phyloP scores from a whole-genome alignment of 2,888 invertebrate species.

The Tachina grossa region DNA sequence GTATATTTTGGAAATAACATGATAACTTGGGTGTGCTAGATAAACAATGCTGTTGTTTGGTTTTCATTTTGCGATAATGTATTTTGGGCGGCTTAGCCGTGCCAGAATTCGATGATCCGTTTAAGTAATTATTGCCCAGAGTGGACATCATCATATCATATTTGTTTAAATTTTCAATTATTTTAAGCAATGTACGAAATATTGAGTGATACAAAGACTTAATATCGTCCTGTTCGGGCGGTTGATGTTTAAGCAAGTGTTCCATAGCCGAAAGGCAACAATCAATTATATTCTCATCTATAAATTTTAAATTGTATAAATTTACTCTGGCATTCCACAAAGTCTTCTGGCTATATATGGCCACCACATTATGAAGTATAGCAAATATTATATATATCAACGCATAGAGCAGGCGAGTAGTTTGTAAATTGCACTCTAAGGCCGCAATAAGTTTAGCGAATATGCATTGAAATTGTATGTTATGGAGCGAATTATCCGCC shows the following conservation, averaged over 20 bases:
- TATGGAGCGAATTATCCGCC: conserved; percentile 75
- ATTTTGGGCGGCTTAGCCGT: conserved; percentile 65
- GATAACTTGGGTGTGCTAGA: conserved; percentile 74
- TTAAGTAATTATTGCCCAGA: conserved; percentile 35
- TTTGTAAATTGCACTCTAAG: conserved; percentile 63
- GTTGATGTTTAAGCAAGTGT: conserved; percentile 70
- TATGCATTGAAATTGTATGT: conserved; percentile 77
- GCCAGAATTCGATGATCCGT: conserved; percentile 18
- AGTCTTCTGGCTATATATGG: conserved; percentile 66
- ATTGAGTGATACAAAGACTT: conserved; percentile 54
- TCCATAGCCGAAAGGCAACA: conserved; percentile 77
- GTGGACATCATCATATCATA: conserved; percentile 74
- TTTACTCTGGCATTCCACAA: conserved; percentile 60
- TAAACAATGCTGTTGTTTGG: conserved; percentile 76
- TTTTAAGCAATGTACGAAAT: conserved; percentile 76
- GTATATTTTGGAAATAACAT: conserved; percentile 80
- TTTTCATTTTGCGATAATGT: conserved; percentile 71
- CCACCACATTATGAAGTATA: conserved; percentile 78
- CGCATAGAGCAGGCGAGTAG: conserved; percentile 74
- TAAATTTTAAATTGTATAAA: conserved; percentile 73
- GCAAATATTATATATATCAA: conserved; percentile 80
- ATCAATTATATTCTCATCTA: conserved; percentile 77
- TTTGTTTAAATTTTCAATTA: conserved; percentile 78
- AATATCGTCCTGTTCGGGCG: conserved; percentile 51
- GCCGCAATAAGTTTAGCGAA: conserved; percentile 75